Percentiles rank a stretch among this genome's conserved stretches.
These are phyloP conservation scores for Hermodice carunculata DNA, from an alignment of 2,888 invertebrate genomes.

Conservation along the genomic window DNA sequence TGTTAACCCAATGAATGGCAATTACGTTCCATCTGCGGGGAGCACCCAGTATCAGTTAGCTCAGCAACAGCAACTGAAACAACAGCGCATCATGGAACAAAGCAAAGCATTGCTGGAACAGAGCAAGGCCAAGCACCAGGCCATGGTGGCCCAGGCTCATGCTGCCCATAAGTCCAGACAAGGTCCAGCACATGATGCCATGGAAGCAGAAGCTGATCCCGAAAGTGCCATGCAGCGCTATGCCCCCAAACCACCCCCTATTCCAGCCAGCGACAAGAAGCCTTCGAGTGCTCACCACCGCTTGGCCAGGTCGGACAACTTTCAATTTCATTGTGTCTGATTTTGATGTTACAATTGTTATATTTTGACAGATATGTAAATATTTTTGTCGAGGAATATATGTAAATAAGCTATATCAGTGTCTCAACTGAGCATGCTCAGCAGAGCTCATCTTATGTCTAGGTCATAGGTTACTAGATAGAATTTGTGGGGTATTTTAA, in stretches of 20 bases:
- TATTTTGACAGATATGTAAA: too few species aligned
- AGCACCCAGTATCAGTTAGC: conserved; percentile 58
- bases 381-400: too few species aligned
- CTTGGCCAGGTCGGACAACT: conserved; percentile 48
- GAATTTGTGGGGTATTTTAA: too few species aligned
- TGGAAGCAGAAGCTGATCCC: conserved; percentile 25
- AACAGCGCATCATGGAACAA: conserved; percentile 49
- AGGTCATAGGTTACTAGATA: too few species aligned
- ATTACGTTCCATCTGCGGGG: conserved; percentile 45
- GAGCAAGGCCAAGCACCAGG: conserved; percentile 68
- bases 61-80: conserved; percentile 47
- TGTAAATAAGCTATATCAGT: too few species aligned
- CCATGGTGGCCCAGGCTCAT: conserved; percentile 67
- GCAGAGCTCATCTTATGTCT: too few species aligned
- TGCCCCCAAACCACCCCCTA: conserved; percentile 58
- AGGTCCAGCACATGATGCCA: conserved; percentile 4
- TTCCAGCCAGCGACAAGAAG: conserved; percentile 47
- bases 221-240: conserved; percentile 40
- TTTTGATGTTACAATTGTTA: background rate
- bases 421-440: background rate
- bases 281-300: conserved; percentile 49
- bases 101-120: conserved; percentile 56
- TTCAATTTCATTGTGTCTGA: background rate
- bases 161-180: conserved; percentile 51
- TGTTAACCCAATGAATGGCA: conserved; percentile 44